Evolutionary conservation across 2,888 invertebrate species (phyloP).

Genomic region (Eurytoma californica): DNA sequence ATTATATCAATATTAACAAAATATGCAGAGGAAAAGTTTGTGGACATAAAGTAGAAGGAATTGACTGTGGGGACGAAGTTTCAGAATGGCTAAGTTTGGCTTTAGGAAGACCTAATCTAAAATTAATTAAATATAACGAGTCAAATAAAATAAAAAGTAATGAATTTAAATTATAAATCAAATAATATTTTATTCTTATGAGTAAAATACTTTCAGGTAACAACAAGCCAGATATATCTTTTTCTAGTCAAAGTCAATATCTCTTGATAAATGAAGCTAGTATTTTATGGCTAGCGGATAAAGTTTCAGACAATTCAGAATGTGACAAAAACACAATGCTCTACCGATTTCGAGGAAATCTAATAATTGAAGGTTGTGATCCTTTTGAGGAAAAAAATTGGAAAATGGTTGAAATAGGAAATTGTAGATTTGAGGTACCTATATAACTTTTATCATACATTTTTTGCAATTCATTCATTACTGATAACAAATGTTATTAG

Average conservation of each 20-base stretch:
- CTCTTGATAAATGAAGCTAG: slow-evolving; percentile 88
- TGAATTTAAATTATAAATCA: slow-evolving; percentile 41
- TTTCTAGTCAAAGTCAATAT: slow-evolving; percentile 91
- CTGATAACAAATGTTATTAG: slow-evolving; percentile 71
- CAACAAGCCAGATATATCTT: slow-evolving; percentile 76
- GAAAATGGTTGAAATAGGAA: slow-evolving; percentile 81
- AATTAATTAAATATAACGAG: slow-evolving; percentile 80
- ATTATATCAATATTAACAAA: slow-evolving; percentile 70
- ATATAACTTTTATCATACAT: background rate
- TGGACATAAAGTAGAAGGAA: slow-evolving; percentile 85
- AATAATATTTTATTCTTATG: slow-evolving; percentile 29
- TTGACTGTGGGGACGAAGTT: slow-evolving; percentile 89
- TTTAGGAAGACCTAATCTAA: slow-evolving; percentile 81
- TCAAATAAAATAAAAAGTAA: slow-evolving; percentile 44
- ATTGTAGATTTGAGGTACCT: slow-evolving; percentile 80
- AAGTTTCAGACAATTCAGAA: slow-evolving; percentile 76
- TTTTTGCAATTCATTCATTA: background rate
- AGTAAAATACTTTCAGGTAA: slow-evolving; percentile 54
- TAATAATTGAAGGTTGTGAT: slow-evolving; percentile 84
- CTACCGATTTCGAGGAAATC: slow-evolving; percentile 92
- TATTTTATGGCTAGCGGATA: slow-evolving; percentile 82
- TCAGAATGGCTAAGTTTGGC: slow-evolving; percentile 88
- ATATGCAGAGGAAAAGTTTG: slow-evolving; percentile 90
- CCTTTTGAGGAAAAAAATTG: slow-evolving; percentile 89
- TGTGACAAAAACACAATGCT: slow-evolving; percentile 79